Base-by-base conservation (phyloP, 2,888 invertebrate species). In the Seira musarum region DNA sequence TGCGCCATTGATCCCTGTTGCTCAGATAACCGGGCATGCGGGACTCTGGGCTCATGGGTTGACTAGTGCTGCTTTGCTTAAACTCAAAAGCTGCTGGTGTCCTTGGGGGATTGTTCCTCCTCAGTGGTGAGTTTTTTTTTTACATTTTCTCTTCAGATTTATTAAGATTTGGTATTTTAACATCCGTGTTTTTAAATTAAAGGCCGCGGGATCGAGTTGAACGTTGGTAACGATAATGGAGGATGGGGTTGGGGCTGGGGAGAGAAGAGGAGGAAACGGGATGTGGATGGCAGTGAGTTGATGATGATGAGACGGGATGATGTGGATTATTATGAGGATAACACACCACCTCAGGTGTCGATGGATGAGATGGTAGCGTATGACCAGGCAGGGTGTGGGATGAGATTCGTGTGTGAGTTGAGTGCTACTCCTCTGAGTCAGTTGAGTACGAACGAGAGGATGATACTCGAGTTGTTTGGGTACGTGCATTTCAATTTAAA, bases 391-490 rank as follows among this genome's bases (percentile, higher is more conserved):
- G 85, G 85, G 46, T 85, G 85, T 69, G 85, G 85, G 6, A 81
- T 85, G 75, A 73, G 85, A 53, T 81, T 85, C n/a, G 84, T 85
- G 35, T 85, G 85, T 69, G 85, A 85, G 73, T 70, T 85, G 40
- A 78, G 81, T 19, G 79, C 84, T 60, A 67, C 80, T n/a, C 78
- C 84, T 13, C 72, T 78, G 24, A 63, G 57, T 0, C 8, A 46
- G 21, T 53, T 85, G 13, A 25, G 40, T 17, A 84, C 84, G 10
- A 84, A 85, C 69, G 85, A 84, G 66, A 85, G 83, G 66, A 69
- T 85, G n/a, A 85, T 85, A 67, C 82, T 85, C 71, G 84, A 84
- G 75, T 75, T 85, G 65, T 85, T 85, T 80, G 85, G 84, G 85
- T 85, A 49, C 83, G 83, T 68, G 57, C 35, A 49, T 40, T n/a